Evolutionary conservation across 2,113 vertebrate species (phyloP), one percentile per base, ranked within the genome.

Genomic region (Plestiodon gilberti): DNA sequence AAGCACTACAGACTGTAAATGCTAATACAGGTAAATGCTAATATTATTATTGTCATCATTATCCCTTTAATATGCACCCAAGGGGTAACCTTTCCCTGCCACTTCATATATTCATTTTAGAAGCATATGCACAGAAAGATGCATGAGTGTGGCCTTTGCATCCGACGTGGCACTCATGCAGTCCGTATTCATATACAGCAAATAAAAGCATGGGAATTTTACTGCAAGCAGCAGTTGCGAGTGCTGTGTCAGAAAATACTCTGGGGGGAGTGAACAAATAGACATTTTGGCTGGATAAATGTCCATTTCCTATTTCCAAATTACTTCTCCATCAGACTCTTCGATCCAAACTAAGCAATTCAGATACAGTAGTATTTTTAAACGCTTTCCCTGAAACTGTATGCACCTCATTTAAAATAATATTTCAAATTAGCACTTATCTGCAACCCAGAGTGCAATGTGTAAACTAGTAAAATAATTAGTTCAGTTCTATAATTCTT

Each of bases 401-500:
- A 73, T 48, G 59, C 33, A 59, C 69, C 69, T 85, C 23, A n/a
- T 77, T 28, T 35, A 30, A 69, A 48, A 14, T 78, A 67, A 8
- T 8, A 30, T 76, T 62, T 85, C 55, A 78, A 18, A 2, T 88
- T 57, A 86, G 18, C n/a, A 43, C 20, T 86, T 74, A 81, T 57
- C 43, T 89, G 74, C 70, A 89, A 74, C 43, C 38, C 48, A 87
- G 55, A 90, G 67, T 69, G 35, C 18, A 73, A 84, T 73, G 48
- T 82, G 30, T 71, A 82, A 70, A 70, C 10, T 75, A 88, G 87
- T 90, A 78, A 7, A 91, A 85, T 38, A 93, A 87, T 83, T 81
- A 81, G 76, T 87, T 85, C 67, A 87, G 43, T 70, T 20, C 73
- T 82, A 1, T 11, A 2, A 6, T 4, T 25, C 84, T 74, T 75